Evolutionary conservation across 2,797 vertebrate species (phyloP), one percentile per base, ranked within the genome.

Genomic region (Spheniscus humboldti): DNA sequence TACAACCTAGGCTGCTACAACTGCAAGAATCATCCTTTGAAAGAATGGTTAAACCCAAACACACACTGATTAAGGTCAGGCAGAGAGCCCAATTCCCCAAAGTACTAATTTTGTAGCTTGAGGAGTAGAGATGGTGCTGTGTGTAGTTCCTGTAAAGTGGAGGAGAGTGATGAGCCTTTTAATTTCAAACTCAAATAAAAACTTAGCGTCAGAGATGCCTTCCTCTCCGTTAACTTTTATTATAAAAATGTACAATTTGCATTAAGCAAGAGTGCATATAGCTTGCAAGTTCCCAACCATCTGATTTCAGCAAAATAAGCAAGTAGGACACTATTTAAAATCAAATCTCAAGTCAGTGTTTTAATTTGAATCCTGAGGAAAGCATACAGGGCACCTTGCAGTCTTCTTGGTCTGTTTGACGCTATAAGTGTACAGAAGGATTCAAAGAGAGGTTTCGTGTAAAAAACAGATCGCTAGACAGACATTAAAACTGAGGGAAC

Each of bases 81-180:
- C 87, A 94, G 53, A 93, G 74, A 86, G 57, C 80, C 89, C 80
- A 90, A 6, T 91, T 97, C 93, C 87, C 87, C 30, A 41, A 92
- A 92, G 92, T 90, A 94, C 69, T 92, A 94, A 96, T 97, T 97
- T 93, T 93, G 74, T 66, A 95, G 50, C 67, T 95, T 95, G 87
- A 93, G 69, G 50, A 94, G 75, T 80, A 82, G 74, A 95, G 53
- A 52, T 92, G 59, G 43, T 91, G 22, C 47, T 91, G 22, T 81
- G 24, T 82, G 47, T 85, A 92, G 71, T 62, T 92, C 53, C 72
- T 83, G 60, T 33, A 76, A 92, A 87, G 33, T 62, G 43, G 10
- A 78, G 30, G 33, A 92, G 48, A 85, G 71, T 56, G 13, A n/a
- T 13, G 63, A 96, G 12, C 33, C 75, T 92, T 95, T 91, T 86